A percentile compares a stretch with the other conserved stretches of the same genome.
Conservation (phyloP, 2,888 invertebrate genomes). For the Yponomeuta cagnagella region DNA sequence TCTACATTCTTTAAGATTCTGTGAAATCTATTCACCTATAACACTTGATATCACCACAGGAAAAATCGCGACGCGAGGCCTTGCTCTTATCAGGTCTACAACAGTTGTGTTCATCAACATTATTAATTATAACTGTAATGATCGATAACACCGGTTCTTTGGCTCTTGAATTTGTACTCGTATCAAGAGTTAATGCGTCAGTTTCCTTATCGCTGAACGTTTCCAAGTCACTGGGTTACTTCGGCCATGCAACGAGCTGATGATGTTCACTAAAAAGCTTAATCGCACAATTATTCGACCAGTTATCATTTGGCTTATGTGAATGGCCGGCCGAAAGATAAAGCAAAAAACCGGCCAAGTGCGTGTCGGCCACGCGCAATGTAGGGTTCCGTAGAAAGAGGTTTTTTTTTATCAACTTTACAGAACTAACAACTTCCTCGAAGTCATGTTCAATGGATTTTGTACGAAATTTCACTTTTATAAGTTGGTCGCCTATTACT, state of each 20-base stretch:
- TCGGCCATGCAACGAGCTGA: not conserved
- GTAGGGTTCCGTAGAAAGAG: too few species aligned
- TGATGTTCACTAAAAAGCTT: not conserved
- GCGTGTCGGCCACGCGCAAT: too few species aligned
- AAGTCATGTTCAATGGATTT: too few species aligned
- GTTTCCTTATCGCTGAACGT: not conserved
- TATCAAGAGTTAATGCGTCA: not conserved
- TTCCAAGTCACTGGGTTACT: not conserved
- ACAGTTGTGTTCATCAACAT: conserved; percentile 1
- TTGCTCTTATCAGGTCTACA: not conserved
- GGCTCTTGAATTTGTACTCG: not conserved
- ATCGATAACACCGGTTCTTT: not conserved
- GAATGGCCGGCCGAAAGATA: not conserved
- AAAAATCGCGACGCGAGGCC: conserved; percentile 1
- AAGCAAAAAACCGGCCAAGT: not conserved
- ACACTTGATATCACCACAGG: not conserved
- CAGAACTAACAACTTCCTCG: too few species aligned
- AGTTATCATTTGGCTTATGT: not conserved
- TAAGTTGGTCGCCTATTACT: too few species aligned
- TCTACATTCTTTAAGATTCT: not conserved
- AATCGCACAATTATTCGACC: too few species aligned
- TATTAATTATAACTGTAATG: conserved; percentile 2
- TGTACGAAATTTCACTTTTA: too few species aligned
- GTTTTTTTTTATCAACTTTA: too few species aligned
- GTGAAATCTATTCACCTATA: not conserved